Evolutionary conservation across 2,113 vertebrate species (phyloP).

Genomic region (Chascanopsetta lugubris): DNA sequence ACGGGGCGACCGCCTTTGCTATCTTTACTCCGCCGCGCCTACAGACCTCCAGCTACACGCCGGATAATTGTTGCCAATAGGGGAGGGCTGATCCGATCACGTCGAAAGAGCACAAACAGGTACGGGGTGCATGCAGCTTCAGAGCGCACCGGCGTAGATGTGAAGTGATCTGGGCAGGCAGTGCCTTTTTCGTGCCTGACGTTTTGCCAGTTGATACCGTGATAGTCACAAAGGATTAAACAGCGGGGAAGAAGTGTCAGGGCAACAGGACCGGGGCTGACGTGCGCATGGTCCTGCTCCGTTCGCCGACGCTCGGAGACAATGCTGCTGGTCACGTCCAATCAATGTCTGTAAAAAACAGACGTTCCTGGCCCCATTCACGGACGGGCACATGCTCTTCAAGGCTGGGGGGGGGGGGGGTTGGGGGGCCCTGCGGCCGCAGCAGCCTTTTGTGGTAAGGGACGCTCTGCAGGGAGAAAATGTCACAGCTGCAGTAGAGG

Average conservation of each 20-base stretch:
- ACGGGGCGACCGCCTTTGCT: constrained; percentile 2
- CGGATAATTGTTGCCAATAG: constrained; percentile 26
- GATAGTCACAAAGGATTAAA: constrained; percentile 1
- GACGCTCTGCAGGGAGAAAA: constrained; percentile 9
- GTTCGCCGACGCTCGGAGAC: not conserved
- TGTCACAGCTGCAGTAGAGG: constrained; percentile 6
- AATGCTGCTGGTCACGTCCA: constrained; percentile 11
- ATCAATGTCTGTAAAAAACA: constrained; percentile 11
- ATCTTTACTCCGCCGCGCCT: constrained; percentile 32
- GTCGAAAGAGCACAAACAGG: constrained; percentile 5
- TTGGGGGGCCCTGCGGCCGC: constrained; percentile 17
- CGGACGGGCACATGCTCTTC: constrained; percentile 12
- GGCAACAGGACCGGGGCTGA: constrained; percentile 19
- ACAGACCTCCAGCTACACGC: constrained; percentile 16
- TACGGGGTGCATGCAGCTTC: not conserved
- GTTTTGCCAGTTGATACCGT: not conserved
- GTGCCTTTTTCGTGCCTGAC: constrained; percentile 6
- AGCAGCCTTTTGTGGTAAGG: constrained; percentile 33
- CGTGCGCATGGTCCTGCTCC: constrained; percentile 5
- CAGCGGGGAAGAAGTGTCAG: not conserved
- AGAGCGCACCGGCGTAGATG: not conserved
- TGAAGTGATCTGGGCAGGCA: constrained; percentile 8
- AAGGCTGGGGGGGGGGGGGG: constrained; percentile 31
- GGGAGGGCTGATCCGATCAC: constrained; percentile 14
- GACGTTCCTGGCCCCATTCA: constrained; percentile 18